Percentiles rank a stretch among this genome's conserved stretches.
Conservation (phyloP, 2,797 vertebrate species). For the Knipowitschia caucasica region DNA sequence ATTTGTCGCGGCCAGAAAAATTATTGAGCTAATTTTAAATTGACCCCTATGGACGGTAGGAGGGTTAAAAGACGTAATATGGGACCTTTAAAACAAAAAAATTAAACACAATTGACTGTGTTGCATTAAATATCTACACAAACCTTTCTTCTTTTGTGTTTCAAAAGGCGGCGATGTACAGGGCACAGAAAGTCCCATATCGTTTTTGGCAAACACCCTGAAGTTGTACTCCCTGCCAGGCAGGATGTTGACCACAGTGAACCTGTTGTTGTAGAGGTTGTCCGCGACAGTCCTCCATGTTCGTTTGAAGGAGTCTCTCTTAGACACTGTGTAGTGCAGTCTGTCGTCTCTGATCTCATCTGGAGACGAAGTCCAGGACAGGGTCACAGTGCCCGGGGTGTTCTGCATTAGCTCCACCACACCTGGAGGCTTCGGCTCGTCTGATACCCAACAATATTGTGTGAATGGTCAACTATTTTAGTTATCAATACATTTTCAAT, state of each 20-base stretch:
- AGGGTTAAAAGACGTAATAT: no score
- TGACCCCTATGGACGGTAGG: no score
- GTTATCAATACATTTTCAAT: no score
- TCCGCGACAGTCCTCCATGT: constrained; percentile 79
- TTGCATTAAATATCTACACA: constrained; percentile 14
- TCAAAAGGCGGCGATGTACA: constrained; percentile 80
- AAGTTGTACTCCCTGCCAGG: constrained; percentile 86
- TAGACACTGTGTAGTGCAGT: constrained; percentile 82
- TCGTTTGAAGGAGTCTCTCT: constrained; percentile 74
- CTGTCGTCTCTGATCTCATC: constrained; percentile 80
- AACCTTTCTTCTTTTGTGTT: constrained; percentile 77
- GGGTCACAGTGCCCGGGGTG: constrained; percentile 81
- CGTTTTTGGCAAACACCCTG: constrained; percentile 86
- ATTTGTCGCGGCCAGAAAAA: no score
- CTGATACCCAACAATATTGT: constrained; percentile 54
- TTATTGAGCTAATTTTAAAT: no score
- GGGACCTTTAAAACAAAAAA: no score
- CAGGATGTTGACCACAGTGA: constrained; percentile 79
- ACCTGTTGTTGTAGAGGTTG: constrained; percentile 85
- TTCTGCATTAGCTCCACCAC: constrained; percentile 80
- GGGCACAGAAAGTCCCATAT: constrained; percentile 80
- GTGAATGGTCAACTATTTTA: no score
- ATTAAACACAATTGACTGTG: no score
- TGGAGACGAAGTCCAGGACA: constrained; percentile 83
- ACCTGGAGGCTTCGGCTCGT: constrained; percentile 83